Evolutionary conservation across 2,888 invertebrate species (phyloP).

Genomic region (Leptinotarsa haldemani): DNA sequence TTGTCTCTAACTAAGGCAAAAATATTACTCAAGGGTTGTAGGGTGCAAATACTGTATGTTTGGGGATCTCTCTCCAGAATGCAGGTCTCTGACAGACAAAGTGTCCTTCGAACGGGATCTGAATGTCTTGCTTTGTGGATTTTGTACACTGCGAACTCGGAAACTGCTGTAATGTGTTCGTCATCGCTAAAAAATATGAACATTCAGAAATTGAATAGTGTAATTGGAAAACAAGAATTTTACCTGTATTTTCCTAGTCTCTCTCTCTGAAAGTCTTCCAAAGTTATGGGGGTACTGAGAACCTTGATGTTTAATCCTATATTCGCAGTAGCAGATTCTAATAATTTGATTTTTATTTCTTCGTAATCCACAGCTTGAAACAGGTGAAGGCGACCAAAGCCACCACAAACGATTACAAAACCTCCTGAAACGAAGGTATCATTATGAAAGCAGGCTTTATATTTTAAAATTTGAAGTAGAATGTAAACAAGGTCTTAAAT

Average conservation of each 20-base stretch:
- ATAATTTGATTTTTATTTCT: constrained; percentile 87
- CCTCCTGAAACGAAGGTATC: constrained; percentile 69
- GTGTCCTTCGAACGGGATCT: constrained; percentile 86
- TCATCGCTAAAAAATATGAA: constrained; percentile 76
- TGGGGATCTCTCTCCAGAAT: constrained; percentile 96
- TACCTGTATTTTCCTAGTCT: constrained; percentile 94
- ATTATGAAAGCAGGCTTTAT: background rate
- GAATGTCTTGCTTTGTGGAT: constrained; percentile 81
- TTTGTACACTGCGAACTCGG: constrained; percentile 97
- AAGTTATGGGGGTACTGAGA: constrained; percentile 79
- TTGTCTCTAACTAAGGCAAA: constrained; percentile 92
- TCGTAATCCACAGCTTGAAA: constrained; percentile 89
- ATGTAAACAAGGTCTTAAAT: too few relatives aligned
- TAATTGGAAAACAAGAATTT: background rate
- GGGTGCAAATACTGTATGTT: constrained; percentile 93
- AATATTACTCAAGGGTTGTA: constrained; percentile 84
- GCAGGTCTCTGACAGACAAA: constrained; percentile 96
- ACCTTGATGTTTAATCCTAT: constrained; percentile 88
- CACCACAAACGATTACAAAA: constrained; percentile 91
- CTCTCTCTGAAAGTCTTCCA: constrained; percentile 88
- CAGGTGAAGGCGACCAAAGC: constrained; percentile 90
- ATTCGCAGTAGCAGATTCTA: constrained; percentile 83
- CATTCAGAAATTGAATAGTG: background rate
- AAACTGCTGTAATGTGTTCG: constrained; percentile 94
- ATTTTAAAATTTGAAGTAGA: background rate